Base-by-base conservation (phyloP, 2,888 invertebrate species). In the Mimumesa dahlbomi region DNA sequence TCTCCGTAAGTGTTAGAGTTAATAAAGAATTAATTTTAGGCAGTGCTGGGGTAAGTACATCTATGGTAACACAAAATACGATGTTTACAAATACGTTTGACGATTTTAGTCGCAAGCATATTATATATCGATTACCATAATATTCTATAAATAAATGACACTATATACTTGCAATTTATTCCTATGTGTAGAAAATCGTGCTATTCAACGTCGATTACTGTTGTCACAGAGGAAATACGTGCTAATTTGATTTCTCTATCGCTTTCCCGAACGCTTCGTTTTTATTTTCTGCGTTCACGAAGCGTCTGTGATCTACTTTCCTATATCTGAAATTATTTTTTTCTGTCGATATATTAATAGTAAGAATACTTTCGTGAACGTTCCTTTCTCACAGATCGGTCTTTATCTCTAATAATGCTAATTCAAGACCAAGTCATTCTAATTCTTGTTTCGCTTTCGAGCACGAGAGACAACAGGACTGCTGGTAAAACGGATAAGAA, bases 401-500 rank as follows among this genome's bases (percentile, higher is more conserved):
- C 29, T 29, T 29, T 29, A 6, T 6, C 29, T 9, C 29, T 29
- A 9, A 29, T 29, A 9, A 49, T 36, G 53, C n/a, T 11, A 18
- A 21, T 31, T 31, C 19, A 14, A 16, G 22, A 25, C 45, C 25
- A 6, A 11, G 18, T 69, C 57, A 79, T 50, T 79, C 81, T 11
- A 63, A 14, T 29, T 80, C 75, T 34, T 65, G 77, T 34, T 79
- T 79, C 18, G 56, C 52, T 54, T 61, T 69, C 2, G 75, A 72
- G 87, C 94, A 95, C 54, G 95, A 94, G 56, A 91, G 62, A 89
- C 97, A 97, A 89, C 97, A 97, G 82, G 94, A 93, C 71, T 92
- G 92, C 54, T 93, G 92, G 89, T 97, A 97, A 90, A 95, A 96
- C 53, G 93, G 93, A 87, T 96, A 96, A 85, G 93, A 93, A 89